Evolutionary conservation across 2,797 vertebrate genomes (phyloP).

Genomic region (Phyllotis vaccarum): DNA sequence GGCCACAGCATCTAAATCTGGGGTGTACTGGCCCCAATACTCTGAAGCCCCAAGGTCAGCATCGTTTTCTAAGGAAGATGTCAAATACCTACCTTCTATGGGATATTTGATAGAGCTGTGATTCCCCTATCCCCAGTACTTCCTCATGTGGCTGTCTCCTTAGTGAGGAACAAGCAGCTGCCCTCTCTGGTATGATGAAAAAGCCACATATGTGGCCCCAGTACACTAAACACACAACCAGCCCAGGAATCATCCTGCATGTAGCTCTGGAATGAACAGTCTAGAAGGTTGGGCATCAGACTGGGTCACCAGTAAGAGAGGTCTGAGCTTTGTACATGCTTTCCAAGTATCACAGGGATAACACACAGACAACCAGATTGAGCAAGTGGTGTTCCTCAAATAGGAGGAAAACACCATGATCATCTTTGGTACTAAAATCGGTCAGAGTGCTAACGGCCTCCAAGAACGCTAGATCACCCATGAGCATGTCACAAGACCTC

Average conservation of each 20-base stretch:
- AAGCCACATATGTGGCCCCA: neutral
- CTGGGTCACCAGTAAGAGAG: neutral
- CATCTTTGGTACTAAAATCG: rapidly evolving
- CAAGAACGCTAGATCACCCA: neutral
- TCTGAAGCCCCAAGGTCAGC: neutral
- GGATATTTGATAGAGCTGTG: neutral
- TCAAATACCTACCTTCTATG: neutral
- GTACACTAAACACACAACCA: neutral
- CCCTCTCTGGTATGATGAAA: neutral
- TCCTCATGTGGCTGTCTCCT: too few relatives aligned
- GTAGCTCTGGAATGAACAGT: neutral
- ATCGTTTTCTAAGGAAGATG: neutral
- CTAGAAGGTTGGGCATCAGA: neutral
- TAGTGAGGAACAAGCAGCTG: neutral
- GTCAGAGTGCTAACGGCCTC: neutral
- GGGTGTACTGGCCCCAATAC: neutral
- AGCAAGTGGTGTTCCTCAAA: neutral
- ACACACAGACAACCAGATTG: too few relatives aligned
- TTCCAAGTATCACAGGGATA: too few relatives aligned
- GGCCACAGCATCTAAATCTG: neutral
- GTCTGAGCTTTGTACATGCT: rapidly evolving
- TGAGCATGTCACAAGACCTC: too few relatives aligned
- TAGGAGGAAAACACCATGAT: neutral
- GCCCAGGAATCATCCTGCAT: neutral
- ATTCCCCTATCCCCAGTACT: neutral